Evolutionary conservation across 2,113 vertebrate species (phyloP), one percentile per base, ranked within the genome.

Genomic region (Phyllopteryx taeniolatus): DNA sequence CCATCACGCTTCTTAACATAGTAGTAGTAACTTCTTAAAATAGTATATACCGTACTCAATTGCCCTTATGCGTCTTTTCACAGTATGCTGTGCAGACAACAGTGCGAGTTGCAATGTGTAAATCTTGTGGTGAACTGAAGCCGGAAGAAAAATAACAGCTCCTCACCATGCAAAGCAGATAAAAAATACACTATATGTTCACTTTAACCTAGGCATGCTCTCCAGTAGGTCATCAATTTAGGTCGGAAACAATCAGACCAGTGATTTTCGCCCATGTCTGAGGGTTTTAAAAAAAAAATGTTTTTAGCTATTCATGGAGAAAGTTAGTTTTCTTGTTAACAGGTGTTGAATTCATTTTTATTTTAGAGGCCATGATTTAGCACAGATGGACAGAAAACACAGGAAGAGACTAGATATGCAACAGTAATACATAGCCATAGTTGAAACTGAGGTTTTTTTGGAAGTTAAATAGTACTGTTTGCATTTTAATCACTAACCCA

Each of bases 111-210:
- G 14, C 44, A 59, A 35, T 7, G 31, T 60, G 27, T 60, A 8
- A 43, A 64, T 43, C 61, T 64, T n/a, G 20, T 64, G 39, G 39
- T 43, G 19, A 64, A 64, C 8, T n/a, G 61, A 64, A 43, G 62
- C 39, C 42, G 12, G 20, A 44, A 33, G 42, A n/a, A 64, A 44
- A 22, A n/a, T 10, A 44, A 44, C 0, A 5, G 14, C 47, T 62
- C 39, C 8, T 57, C 4, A 5, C 3, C 12, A 17, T 27, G 31
- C 20, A 20, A 62, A 42, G 22, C 9, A 54, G 12, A 39, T 63
- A 2, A 19, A 35, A 42, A 63, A 39, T 43, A 10, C 15, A 64
- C n/a, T 10, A 49, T 33, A 8, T 33, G 27, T 33, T 35, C 8
- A 53, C 9, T 65, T 27, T 27, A 9, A 67, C 9, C 13, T 6